Conservation (phyloP, 2,888 invertebrate species). For the Bombylius discolor region DNA sequence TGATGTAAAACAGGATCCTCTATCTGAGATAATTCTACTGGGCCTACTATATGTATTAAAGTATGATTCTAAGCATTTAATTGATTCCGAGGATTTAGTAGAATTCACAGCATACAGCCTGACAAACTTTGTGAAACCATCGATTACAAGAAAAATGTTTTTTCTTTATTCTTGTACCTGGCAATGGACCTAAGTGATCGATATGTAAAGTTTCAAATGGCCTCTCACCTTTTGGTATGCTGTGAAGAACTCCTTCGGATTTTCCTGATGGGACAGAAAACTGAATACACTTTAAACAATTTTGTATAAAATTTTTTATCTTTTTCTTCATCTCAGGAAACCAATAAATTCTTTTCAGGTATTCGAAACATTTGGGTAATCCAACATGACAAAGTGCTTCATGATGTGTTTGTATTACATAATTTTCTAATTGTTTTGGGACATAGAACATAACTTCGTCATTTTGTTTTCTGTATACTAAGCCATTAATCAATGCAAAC, state of each 20-base stretch:
- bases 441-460: too few relatives aligned
- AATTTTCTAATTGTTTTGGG: too few relatives aligned
- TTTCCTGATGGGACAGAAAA: slow-evolving; percentile 21
- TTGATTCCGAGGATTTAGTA: too few relatives aligned
- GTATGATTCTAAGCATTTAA: too few relatives aligned
- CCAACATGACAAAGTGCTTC: too few relatives aligned
- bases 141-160: slow-evolving; percentile 21
- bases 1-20: slow-evolving; percentile 24
- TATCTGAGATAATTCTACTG: slow-evolving; percentile 26
- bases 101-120: too few relatives aligned
- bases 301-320: slow-evolving; percentile 26
- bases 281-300: slow-evolving; percentile 29
- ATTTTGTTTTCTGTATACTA: too few relatives aligned
- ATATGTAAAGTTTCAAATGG: slow-evolving; percentile 31
- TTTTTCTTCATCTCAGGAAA: slow-evolving; percentile 28
- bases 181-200: slow-evolving; percentile 33
- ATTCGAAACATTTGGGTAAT: too few relatives aligned
- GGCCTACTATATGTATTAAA: too few relatives aligned
- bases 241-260: slow-evolving; percentile 24
- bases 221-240: slow-evolving; percentile 26
- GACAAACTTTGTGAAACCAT: slow-evolving; percentile 28
- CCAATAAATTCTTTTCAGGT: slow-evolving; percentile 32
- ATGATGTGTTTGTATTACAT: too few relatives aligned
- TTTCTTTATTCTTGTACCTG: slow-evolving; percentile 21
- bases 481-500: too few relatives aligned